Evolutionary conservation across 2,888 invertebrate species (phyloP).

Genomic region (Lobophora halterata): DNA sequence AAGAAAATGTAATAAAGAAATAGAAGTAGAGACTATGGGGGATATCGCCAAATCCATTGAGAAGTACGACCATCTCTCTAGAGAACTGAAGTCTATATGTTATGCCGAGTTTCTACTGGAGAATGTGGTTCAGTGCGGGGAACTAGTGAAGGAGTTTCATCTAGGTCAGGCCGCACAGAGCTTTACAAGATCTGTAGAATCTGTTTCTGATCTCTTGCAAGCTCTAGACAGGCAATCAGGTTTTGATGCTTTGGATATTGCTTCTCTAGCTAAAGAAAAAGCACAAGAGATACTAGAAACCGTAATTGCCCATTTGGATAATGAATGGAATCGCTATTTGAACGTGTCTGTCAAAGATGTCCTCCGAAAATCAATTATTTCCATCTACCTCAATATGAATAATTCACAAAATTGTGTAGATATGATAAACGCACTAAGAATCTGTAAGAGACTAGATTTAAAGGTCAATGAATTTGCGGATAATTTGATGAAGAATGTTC

Average conservation of each 20-base stretch:
- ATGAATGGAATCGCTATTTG: slow-evolving; percentile 57
- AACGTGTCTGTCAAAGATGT: slow-evolving; percentile 14
- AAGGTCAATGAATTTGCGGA: slow-evolving; percentile 80
- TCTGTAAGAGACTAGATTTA: slow-evolving; percentile 58
- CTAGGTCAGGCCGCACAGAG: slow-evolving; percentile 55
- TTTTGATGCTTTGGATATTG: slow-evolving; percentile 74
- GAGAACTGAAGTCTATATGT: slow-evolving; percentile 78
- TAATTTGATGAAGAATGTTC: slow-evolving; percentile 79
- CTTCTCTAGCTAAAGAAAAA: slow-evolving; percentile 67
- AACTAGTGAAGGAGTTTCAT: slow-evolving; percentile 59
- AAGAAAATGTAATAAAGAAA: slow-evolving; percentile 73
- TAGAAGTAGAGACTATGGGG: slow-evolving; percentile 82
- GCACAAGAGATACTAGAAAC: slow-evolving; percentile 66
- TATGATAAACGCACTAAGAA: slow-evolving; percentile 62
- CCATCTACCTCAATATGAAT: slow-evolving; percentile 57
- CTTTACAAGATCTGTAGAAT: slow-evolving; percentile 69
- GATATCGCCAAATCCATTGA: slow-evolving; percentile 82
- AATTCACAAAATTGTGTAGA: slow-evolving; percentile 47
- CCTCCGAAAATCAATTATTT: slow-evolving; percentile 39
- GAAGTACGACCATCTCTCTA: slow-evolving; percentile 80
- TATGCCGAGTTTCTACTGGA: slow-evolving; percentile 74
- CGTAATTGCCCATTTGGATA: slow-evolving; percentile 66
- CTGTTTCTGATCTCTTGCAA: slow-evolving; percentile 68
- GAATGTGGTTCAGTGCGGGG: slow-evolving; percentile 59
- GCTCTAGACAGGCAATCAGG: slow-evolving; percentile 69